Conservation (phyloP, 2,888 invertebrate genomes). For the Sphaerophoria taeniata region DNA sequence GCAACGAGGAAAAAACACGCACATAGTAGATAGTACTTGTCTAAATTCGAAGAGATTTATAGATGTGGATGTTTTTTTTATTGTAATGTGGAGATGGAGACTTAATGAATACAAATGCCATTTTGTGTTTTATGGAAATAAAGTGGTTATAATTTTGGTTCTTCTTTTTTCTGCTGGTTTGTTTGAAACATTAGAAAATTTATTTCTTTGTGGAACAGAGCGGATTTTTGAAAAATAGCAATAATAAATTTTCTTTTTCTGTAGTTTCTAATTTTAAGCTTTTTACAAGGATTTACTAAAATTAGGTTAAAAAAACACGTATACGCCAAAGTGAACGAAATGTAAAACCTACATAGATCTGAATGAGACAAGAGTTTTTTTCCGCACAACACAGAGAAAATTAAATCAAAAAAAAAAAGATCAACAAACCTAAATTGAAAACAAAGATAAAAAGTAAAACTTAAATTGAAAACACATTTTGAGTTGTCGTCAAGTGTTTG, state of each 20-base stretch:
- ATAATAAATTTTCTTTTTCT: background rate
- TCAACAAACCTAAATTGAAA: too few relatives aligned
- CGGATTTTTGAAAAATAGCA: background rate
- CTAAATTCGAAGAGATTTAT: background rate
- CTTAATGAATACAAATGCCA: constrained; percentile 4
- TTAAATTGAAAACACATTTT: too few relatives aligned
- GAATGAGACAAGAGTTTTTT: too few relatives aligned
- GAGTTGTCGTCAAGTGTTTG: too few relatives aligned
- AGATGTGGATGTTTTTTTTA: too few relatives aligned
- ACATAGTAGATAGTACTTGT: background rate
- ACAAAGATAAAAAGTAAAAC: too few relatives aligned
- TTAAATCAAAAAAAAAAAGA: too few relatives aligned
- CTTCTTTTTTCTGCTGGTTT: background rate
- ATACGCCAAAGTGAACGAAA: too few relatives aligned
- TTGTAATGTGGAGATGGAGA: background rate
- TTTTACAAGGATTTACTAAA: too few relatives aligned
- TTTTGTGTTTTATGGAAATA: constrained; percentile 4
- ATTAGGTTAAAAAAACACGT: too few relatives aligned
- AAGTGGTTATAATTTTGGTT: constrained; percentile 2
- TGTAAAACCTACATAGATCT: too few relatives aligned
- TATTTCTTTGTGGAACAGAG: background rate
- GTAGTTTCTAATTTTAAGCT: background rate
- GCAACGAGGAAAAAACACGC: background rate
- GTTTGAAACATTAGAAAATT: background rate
- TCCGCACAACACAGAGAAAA: too few relatives aligned